Base-by-base conservation (phyloP, 2,888 invertebrate species). In the Synergus japonicus region DNA sequence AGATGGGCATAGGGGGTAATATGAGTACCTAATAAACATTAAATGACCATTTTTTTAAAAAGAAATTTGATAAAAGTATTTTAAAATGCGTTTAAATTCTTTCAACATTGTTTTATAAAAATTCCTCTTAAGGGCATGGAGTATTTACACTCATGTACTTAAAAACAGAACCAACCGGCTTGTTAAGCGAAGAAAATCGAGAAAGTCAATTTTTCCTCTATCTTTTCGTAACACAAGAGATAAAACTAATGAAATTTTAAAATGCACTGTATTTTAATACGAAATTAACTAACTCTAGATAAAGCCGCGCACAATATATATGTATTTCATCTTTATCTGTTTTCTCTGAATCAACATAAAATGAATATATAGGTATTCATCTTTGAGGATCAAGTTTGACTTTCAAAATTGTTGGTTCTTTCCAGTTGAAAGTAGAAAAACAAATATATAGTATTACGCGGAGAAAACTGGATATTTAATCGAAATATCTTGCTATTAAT, bases 231-330 rank as follows among this genome's bases (percentile, higher is more conserved):
- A 54, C 54, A 22, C n/a, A n/a, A 54, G 9, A 54, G n/a, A 54
- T n/a, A 9, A 54, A 54, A 54, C n/a, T 54, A n/a, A 54, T 54
- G n/a, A n/a, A 54, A n/a, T n/a, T 0, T n/a, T 54, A n/a, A 2
- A 54, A n/a, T 8, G 9, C n/a, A 9, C n/a, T 9, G 54, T n/a
- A n/a, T 54, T 54, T n/a, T 54, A 54, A 54, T 54, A 54, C n/a
- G n/a, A 8, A 54, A 54, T 54, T 67, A 67, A 67, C 18, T 44
- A 22, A 67, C 18, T 44, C 67, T 13, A 54, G 67, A 22, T 46
- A 67, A 67, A 67, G 12, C 22, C n/a, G 46, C 67, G 13, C 18
- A 67, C 22, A 22, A 1, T 22, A 10, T 22, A 10, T 22, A 44
- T 22, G 44, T 22, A 65, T 3, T n/a, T 54, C 13, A 67, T 67